Evolutionary conservation across 2,888 invertebrate species (phyloP), one percentile per base, ranked within the genome.

Genomic region (Pediacus dermestoides): DNA sequence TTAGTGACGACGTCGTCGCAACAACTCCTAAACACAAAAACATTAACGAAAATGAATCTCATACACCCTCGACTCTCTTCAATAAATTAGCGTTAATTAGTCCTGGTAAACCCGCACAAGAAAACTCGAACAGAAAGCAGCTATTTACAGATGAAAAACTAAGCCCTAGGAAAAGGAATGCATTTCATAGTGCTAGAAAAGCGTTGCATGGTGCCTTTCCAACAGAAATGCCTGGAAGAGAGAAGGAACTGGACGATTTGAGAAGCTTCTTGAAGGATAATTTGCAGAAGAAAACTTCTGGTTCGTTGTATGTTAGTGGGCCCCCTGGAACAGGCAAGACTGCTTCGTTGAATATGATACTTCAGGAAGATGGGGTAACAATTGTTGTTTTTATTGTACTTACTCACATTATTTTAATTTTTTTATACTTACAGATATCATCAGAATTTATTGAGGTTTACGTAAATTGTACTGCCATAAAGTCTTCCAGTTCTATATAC

Each of bases 241-340:
- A 93, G 58, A 70, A 73, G 21, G 89, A 96, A 70, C 74, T 87
- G 4, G 66, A 73, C 2, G 76, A 79, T 53, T 70, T 97, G 10
- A 72, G 77, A 13, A 67, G 70, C 2, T 91, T 90, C 67, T 73
- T 96, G 32, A 65, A 68, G 8, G 71, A 74, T 6, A 82, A 87
- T 64, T 64, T 92, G 37, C 64, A 77, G 2, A 72, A 74, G 1
- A 72, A 77, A 49, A 74, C 73, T 16, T 85, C 93, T 0, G 87
- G 85, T 1, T 89, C 92, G 10, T 63, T 97, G 35, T 99, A 97
- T 66, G 81, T 99, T 25, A 95, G 94, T 22, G 97, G 97, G 1
- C 91, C 93, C 13, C 97, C 97, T 0, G 99, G 97, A 3, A 97
- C 97, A 1, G 97, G 94, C 1, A 96, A 96, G 73, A 95, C 95